Evolutionary conservation across 2,113 vertebrate genomes (phyloP), one percentile per base, ranked within the genome.

Genomic region (Strix aluco): DNA sequence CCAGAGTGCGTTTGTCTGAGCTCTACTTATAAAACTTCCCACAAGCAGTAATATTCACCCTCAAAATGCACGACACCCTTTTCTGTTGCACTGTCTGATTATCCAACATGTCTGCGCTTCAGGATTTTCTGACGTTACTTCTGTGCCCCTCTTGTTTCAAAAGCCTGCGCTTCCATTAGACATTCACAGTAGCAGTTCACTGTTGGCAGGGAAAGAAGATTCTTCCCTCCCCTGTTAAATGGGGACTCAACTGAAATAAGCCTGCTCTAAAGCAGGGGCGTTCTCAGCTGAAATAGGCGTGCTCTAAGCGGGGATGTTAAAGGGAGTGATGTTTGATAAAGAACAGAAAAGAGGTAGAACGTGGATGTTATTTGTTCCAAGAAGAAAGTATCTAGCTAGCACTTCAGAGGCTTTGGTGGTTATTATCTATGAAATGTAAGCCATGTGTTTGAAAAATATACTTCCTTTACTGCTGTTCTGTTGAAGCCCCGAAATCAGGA

Each of bases 61-160:
- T 58, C 32, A 26, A 29, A 72, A 77, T 51, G 16, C n/a, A 38
- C 57, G 42, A 5, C 23, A 58, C 32, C 38, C 30, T 32, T 72
- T 81, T 47, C 44, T 71, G 11, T 54, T 71, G 58, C 4, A 3
- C 16, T 55, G 38, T 20, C 57, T 51, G 17, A 17, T 58, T 82
- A 55, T 32, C 18, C 1, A 13, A 13, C 46, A 29, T 8, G 32
- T n/a, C 36, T 1, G 0, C 22, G 2, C 20, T 51, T 52, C 51
- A 54, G 40, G 52, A 27, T 72, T 66, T 61, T 59, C 30, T 78
- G 52, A 19, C 22, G 4, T 34, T 66, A 8, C 30, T 86, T 54
- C 29, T 59, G 11, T 21, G 25, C 40, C 21, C 21, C 7, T 11
- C 30, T 51, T 49, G 59, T 72, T 71, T 71, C 59, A 44, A 5